Base-by-base conservation (phyloP, 2,888 invertebrate genomes). In the Autographa pulchrina region DNA sequence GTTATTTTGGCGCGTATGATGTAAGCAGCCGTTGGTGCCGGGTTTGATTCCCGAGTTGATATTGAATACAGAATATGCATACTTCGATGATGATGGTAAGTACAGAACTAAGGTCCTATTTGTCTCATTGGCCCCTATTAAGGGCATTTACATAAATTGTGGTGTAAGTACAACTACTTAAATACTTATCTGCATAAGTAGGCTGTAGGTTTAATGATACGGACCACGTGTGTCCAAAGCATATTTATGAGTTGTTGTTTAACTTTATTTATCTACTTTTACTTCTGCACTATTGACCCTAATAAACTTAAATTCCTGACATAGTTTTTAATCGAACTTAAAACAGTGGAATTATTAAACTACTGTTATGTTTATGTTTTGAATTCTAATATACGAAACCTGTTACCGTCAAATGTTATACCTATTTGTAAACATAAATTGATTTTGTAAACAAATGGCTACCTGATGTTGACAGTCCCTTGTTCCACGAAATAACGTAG, bases 61-160 rank as follows among this genome's bases (percentile, higher is more conserved):
- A 90, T 81, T 91, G 90, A 91, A 75, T 71, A 88, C 81, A 67
- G 77, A 84, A 69, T 73, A 95, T 95, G 95, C 95, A 95, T 85
- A 94, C 95, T 89, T 95, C 95, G 88, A 93, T 96, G 88, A 95
- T 95, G 92, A 95, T 96, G 95, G 95, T 95, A 80, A 93, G 95
- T 84, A 11, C 0, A 11, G 11, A 38, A 38, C 8, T 65, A 70
- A 62, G 54, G 54, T 54, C 2, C 5, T 20, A 0, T 48, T 48
- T 48, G n/a, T n/a, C 43, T 8, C 20, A 13, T 38, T 7, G 20
- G 32, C 52, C 59, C 31, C 32, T 54, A 62, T n/a, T 43, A 32
- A 25, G 16, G 32, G 54, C 16, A 13, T 38, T 60, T 69, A 38
- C 64, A 70, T 41, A 31, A 43, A 62, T 62, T 1, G 25, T 52